Evolutionary conservation across 2,797 vertebrate genomes (phyloP), one percentile per base, ranked within the genome.

Genomic region (Orestias chungarensis): DNA sequence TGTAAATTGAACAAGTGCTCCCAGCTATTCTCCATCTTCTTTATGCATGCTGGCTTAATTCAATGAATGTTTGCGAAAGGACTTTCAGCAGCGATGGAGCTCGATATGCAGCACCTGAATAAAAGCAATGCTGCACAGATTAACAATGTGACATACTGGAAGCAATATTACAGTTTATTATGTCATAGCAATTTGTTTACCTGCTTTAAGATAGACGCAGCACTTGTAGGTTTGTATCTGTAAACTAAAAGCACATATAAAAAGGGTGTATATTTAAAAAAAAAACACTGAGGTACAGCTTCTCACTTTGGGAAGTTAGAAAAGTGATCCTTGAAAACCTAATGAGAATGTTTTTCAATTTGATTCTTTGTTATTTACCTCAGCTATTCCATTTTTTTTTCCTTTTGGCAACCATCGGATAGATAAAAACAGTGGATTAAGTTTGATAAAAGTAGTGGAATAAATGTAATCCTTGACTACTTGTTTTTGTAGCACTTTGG

Each of bases 111-210:
- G 86, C 80, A 88, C 75, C 86, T 87, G 80, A 89, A 87, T 29
- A 73, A 82, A 83, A 72, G 87, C 86, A 91, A 91, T 91, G 78
- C 82, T 82, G 74, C 76, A 86, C 88, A 90, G 82, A 91, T 91
- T 86, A 92, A 87, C 76, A 89, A 77, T 62, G 80, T 84, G 80
- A 88, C 88, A 88, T 86, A 83, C 84, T 87, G 90, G 87, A 90
- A 88, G 85, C 80, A 77, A 86, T 89, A 87, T 86, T 76, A 87
- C 79, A 86, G 71, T 50, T 65, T 65, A 85, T 88, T 89, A 86
- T 91, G 86, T 87, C 87, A 86, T 76, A 61, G 82, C 88, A 89
- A 91, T 92, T 90, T 89, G 84, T 91, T 89, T 83, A 88, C 84
- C 79, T 79, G 78, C 82, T 80, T 87, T 46, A 66, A 66, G 82